Evolutionary conservation across 2,888 invertebrate genomes (phyloP), one percentile per base, ranked within the genome.

Genomic region (Sinelater perroti): DNA sequence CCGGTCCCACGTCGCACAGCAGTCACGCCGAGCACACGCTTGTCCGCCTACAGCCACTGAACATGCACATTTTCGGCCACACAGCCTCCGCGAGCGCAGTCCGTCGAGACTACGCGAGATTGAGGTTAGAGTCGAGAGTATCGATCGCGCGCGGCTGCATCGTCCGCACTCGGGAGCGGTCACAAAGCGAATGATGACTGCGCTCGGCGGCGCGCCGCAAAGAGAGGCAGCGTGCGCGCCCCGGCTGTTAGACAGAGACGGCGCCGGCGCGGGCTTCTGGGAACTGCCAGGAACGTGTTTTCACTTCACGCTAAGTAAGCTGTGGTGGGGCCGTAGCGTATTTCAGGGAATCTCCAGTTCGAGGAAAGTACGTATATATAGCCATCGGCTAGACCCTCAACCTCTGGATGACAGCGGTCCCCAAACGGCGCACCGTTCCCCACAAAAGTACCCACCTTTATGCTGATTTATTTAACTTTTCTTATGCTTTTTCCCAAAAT

Each of bases 341-440:
- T 72, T 76, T 75, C 76, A 72, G 74, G 74, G 76, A 76, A 76
- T 72, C 74, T 71, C 72, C 70, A 65, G 64, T 76, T 76, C 75
- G 72, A 60, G 70, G 75, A 75, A 75, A 68, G 68, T 68, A 69
- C 66, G 64, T 69, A 67, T 60, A 60, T 64, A 61, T 63, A 63
- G 63, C 64, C 57, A 47, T 60, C 56, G 64, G 62, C 64, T 57
- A 64, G 64, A 62, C 62, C 62, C 62, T 62, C 62, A 62, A 62
- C 62, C 60, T 64, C 55, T 56, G 17, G 24, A 50, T 51, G 49
- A 24, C 61, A 61, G 63, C 54, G 49, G 40, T 56, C 26, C 40
- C 16, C 45, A 52, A 47, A 53, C 38, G 16, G 10, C 24, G 24
- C 24, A 24, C n/a, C n/a, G n/a, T n/a, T n/a, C n/a, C n/a, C n/a